Percentiles rank a stretch among this genome's conserved stretches.
These are phyloP conservation scores for Pygoscelis adeliae DNA, from an alignment of 2,113 vertebrate genomes.

Conservation along the genomic window DNA sequence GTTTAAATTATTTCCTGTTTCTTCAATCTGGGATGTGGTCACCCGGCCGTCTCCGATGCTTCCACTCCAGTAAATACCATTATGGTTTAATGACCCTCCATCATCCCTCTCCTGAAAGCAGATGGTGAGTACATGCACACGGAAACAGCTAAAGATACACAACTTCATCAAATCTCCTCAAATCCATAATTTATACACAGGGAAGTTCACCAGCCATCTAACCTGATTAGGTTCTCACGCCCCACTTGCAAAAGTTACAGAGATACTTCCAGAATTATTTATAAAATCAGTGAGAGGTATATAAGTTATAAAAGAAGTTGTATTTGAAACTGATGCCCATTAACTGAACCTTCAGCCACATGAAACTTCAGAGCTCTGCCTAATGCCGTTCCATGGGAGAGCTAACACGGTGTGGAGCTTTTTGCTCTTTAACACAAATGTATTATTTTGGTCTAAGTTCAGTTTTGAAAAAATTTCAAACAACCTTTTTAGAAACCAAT, in stretches of 20 bases:
- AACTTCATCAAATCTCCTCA: background rate
- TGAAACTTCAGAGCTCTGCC: background rate
- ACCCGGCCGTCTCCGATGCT: background rate
- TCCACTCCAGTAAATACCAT: slow-evolving; percentile 23
- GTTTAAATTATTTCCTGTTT: background rate
- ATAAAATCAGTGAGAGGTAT: background rate
- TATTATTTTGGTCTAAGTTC: background rate
- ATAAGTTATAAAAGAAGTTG: background rate
- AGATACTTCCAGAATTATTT: background rate
- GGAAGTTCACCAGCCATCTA: slow-evolving; percentile 13
- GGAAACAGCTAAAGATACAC: background rate
- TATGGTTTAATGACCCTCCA: background rate
- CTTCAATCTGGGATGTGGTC: slow-evolving; percentile 26
- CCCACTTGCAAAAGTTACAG: background rate
- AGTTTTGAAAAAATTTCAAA: background rate
- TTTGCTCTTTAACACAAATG: background rate
- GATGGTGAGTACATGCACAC: background rate
- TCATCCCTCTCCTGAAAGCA: background rate
- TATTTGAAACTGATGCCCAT: background rate
- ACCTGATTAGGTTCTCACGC: background rate
- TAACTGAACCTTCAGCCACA: background rate
- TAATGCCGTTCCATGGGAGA: background rate
- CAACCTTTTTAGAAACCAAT: background rate
- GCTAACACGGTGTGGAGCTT: fast-evolving
- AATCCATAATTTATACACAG: background rate